Evolutionary conservation across 2,797 vertebrate genomes (phyloP), one percentile per base, ranked within the genome.

Genomic region (Brachymystax lenok): DNA sequence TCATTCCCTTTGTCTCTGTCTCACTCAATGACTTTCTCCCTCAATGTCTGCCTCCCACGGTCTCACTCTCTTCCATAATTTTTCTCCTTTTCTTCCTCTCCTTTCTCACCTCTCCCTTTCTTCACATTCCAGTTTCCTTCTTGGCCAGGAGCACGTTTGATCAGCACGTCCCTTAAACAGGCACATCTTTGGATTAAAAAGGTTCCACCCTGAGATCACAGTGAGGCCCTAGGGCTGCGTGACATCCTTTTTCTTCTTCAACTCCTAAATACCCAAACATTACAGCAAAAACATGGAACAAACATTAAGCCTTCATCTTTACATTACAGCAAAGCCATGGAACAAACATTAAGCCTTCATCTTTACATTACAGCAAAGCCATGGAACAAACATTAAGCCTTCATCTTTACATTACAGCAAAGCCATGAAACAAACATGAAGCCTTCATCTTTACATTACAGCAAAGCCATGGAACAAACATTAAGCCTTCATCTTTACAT

Each of bases 111-210:
- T 35, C 73, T 52, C 76, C 73, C 50, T 75, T 83, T 69, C 75
- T 76, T 86, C 77, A 21, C 83, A 83, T 81, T 88, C 86, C 81
- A 73, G 80, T 80, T 80, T 79, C 78, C 82, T 76, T 6, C 77
- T 78, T 82, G 76, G 74, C 85, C 84, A 83, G 78, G 74, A 78
- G 73, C 71, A 85, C 73, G 86, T 90, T 88, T 89, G 90, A 89
- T 92, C 86, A 86, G 72, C 28, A 77, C 28, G 35, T 76, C 74
- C 64, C 71, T 81, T 76, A 80, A 75, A 86, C 80, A 86, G 88
- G 88, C 88, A 86, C 91, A 89, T 93, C 88, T 88, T 89, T 80
- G 21, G 66, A 17, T n/a, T 5, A 73, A 64, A 67, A 75, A 63
- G 51, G 33, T 59, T 79, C 52, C 52, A 63, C 67, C 61, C 74